A percentile compares a stretch with the other conserved stretches of the same genome.
Conservation (phyloP, 2,113 vertebrate genomes). For the Abramis brama region DNA sequence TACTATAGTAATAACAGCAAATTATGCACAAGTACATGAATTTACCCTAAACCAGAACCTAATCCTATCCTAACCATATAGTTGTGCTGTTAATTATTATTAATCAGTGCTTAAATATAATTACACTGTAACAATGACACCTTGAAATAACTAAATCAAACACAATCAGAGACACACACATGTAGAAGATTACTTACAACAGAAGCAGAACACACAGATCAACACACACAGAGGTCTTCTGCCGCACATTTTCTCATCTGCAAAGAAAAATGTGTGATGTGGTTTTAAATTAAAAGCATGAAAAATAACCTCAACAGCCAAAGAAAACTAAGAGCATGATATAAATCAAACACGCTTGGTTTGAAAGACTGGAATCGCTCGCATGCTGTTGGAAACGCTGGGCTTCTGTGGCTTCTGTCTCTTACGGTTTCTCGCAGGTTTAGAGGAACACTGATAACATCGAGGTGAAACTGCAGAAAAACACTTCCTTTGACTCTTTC, state of each 20-base stretch:
- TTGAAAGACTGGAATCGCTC: not conserved
- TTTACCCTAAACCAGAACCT: too few species aligned
- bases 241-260: not conserved
- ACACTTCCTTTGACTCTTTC: conserved; percentile 23
- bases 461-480: not conserved
- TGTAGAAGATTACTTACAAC: not conserved
- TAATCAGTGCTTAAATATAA: too few species aligned
- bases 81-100: too few species aligned
- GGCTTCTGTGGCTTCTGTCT: not conserved
- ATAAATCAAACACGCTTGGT: not conserved
- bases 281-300: not conserved
- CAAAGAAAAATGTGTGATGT: not conserved
- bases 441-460: conserved; percentile 21
- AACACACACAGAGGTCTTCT: not conserved
- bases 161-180: too few species aligned
- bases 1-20: too few species aligned
- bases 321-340: not conserved
- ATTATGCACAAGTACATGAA: too few species aligned
- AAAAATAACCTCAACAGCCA: not conserved
- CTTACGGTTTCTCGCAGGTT: not conserved
- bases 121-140: too few species aligned
- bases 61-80: too few species aligned
- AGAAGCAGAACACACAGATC: not conserved
- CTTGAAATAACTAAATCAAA: too few species aligned
- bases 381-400: not conserved